Evolutionary conservation across 2,888 invertebrate genomes (phyloP).

Genomic region (Carpatolechia fugitivella): DNA sequence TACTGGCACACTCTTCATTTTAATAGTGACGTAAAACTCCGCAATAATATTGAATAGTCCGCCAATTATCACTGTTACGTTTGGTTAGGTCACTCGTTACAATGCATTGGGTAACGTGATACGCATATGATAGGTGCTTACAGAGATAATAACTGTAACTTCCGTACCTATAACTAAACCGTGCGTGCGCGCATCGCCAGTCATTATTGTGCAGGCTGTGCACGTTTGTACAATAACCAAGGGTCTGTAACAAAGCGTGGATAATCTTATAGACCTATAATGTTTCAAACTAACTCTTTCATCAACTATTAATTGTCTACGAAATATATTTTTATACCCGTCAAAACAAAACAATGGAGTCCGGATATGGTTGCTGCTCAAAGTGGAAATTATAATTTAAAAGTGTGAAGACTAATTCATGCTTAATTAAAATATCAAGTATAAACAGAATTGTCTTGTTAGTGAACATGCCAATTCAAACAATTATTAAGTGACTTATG

Average conservation of each 20-base stretch:
- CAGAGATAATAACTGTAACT: conserved; percentile 11
- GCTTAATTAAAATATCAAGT: too few species aligned
- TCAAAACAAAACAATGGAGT: too few species aligned
- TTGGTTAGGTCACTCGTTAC: conserved; percentile 18
- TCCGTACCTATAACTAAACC: conserved; percentile 6
- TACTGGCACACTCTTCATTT: not conserved
- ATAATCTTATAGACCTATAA: not conserved
- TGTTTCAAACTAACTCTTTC: not conserved
- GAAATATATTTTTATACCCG: too few species aligned
- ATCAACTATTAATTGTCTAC: too few species aligned
- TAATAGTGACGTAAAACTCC: conserved; percentile 6
- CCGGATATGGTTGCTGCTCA: too few species aligned
- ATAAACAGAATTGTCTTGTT: too few species aligned
- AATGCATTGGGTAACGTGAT: conserved; percentile 12
- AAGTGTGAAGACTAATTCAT: too few species aligned
- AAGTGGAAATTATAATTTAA: too few species aligned
- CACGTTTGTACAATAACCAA: not conserved
- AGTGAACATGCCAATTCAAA: too few species aligned
- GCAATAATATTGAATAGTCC: conserved; percentile 3
- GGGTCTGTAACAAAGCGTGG: not conserved
- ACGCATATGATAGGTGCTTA: conserved; percentile 15
- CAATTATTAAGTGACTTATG: too few species aligned
- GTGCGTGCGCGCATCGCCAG: conserved; percentile 10
- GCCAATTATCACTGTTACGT: conserved; percentile 12
- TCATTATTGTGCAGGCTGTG: conserved; percentile 6